Percentiles rank a stretch among this genome's conserved stretches.
These are phyloP conservation scores for Porites divaricata DNA, from an alignment of 92 coral and sea anemone species.

Conservation along the genomic window DNA sequence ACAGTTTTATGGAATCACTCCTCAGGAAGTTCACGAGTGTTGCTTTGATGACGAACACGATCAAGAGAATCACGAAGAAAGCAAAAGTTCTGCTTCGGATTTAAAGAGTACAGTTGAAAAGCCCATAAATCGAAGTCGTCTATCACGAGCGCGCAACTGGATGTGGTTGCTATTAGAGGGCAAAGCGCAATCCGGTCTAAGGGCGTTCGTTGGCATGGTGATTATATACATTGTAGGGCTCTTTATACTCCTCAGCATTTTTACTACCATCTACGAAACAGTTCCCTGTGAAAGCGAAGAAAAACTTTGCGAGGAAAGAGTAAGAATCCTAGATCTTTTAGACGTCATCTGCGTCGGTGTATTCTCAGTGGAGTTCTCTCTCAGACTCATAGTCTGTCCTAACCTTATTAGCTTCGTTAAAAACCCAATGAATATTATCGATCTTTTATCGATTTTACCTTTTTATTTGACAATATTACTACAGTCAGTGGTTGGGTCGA, in stretches of 20 bases:
- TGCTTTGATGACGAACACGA: constrained; percentile 92
- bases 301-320: constrained; percentile 65
- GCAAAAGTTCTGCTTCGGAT: constrained; percentile 43
- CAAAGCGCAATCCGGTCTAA: constrained; percentile 73
- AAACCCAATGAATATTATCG: constrained; percentile 88
- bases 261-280: constrained; percentile 92
- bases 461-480: constrained; percentile 79
- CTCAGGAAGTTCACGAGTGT: constrained; percentile 89
- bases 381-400: constrained; percentile 80
- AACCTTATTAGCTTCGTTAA: constrained; percentile 63
- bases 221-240: constrained; percentile 84
- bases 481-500: constrained; percentile 68
- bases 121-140: constrained; percentile 1
- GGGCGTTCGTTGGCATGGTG: constrained; percentile 74
- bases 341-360: constrained; percentile 85
- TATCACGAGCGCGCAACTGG: constrained; percentile 65
- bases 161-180: constrained; percentile 87
- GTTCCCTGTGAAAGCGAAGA: constrained; percentile 80
- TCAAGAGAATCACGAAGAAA: constrained; percentile 64
- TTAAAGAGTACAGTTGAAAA: constrained; percentile 10
- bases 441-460: constrained; percentile 87
- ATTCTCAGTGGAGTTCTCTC: constrained; percentile 82
- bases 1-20: constrained; percentile 82
- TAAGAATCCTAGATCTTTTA: constrained; percentile 72
- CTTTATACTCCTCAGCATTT: constrained; percentile 90